Percentiles rank a stretch among this genome's conserved stretches.
Conservation (phyloP, 2,113 vertebrate genomes). For the Pardalotus punctatus region DNA sequence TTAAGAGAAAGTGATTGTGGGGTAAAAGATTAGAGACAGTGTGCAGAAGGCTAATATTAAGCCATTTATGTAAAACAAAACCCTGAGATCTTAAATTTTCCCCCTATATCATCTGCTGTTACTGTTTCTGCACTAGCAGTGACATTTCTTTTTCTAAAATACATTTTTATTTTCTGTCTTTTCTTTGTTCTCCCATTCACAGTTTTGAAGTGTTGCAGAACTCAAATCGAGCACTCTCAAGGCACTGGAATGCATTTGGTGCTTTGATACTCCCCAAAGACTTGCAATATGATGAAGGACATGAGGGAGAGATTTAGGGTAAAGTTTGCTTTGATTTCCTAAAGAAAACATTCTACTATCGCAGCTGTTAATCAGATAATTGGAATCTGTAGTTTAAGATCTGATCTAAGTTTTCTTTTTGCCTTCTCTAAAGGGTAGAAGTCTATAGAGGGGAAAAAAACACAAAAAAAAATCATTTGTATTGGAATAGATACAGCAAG, state of each 20-base stretch:
- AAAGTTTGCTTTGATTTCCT: conserved; percentile 19
- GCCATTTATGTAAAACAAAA: not conserved
- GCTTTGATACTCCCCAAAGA: not conserved
- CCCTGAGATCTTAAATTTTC: not conserved
- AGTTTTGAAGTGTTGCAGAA: not conserved
- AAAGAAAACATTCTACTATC: conserved; percentile 2
- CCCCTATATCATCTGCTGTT: not conserved
- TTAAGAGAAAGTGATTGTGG: not conserved
- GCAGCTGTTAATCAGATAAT: conserved; percentile 17
- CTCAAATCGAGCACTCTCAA: not conserved
- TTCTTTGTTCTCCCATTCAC: not conserved
- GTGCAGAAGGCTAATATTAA: not conserved
- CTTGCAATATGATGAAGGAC: not conserved
- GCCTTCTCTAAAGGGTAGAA: not conserved
- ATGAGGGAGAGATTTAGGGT: not conserved
- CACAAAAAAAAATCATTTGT: not conserved
- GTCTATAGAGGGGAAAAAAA: rapidly evolving
- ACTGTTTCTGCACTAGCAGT: not conserved
- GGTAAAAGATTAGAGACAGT: not conserved
- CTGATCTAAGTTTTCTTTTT: not conserved
- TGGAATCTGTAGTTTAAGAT: not conserved
- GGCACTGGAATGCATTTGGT: not conserved
- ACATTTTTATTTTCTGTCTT: not conserved
- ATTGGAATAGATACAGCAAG: not conserved
- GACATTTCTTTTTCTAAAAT: not conserved